phyloP scores from a whole-genome alignment of 2,113 vertebrate species.

The Limnothrissa miodon region DNA sequence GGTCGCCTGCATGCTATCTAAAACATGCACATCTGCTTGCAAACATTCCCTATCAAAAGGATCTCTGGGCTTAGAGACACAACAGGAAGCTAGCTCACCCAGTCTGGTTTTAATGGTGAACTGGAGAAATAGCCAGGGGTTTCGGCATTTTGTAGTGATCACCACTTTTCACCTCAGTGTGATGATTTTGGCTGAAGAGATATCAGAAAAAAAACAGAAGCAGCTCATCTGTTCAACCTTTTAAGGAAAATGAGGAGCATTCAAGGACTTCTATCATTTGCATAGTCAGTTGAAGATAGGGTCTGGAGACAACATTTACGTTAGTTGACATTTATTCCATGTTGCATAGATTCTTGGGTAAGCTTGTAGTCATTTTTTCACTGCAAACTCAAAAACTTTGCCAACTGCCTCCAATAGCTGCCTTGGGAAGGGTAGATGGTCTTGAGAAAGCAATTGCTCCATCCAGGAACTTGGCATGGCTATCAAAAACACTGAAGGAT shows the following conservation, averaged over 20 bases:
- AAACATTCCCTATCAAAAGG: background rate
- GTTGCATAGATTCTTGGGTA: background rate
- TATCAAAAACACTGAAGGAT: background rate
- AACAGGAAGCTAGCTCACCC: background rate
- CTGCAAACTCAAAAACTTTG: background rate
- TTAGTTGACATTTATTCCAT: background rate
- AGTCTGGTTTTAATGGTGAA: background rate
- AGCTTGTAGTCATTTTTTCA: background rate
- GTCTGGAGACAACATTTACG: constrained; percentile 3
- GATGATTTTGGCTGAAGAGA: background rate
- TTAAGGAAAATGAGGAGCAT: background rate
- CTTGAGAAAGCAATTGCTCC: background rate
- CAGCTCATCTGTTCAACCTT: background rate
- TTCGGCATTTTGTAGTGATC: background rate
- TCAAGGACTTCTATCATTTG: background rate
- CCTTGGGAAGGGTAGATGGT: background rate
- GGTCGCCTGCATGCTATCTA: background rate
- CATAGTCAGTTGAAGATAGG: background rate
- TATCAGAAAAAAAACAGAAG: background rate
- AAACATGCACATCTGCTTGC: background rate
- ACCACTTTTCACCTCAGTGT: background rate
- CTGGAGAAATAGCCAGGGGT: background rate
- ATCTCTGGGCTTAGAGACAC: background rate
- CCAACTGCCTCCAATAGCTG: background rate
- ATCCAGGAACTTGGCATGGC: background rate